Base-by-base conservation (phyloP, 2,888 invertebrate genomes). In the Agrotis segetum region DNA sequence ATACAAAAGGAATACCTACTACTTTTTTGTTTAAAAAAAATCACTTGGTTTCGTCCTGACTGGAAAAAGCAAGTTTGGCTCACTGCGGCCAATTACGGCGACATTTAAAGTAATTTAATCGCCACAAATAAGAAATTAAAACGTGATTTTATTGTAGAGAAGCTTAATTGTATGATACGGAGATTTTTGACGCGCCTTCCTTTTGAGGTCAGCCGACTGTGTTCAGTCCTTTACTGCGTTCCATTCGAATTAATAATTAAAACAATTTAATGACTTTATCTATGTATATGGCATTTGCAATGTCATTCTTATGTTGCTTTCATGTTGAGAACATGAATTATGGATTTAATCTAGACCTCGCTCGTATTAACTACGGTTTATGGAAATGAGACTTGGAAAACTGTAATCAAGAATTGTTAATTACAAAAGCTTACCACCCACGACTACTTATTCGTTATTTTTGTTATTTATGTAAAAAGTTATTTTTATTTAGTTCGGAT, bases 61-160 rank as follows among this genome's bases (percentile, higher is more conserved):
- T 72, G 77, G 77, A 71, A 67, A 67, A 69, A 65, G 77, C 78
- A 82, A 79, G 68, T 77, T 78, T 71, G 75, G 63, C 71, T 71
- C 84, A 81, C 84, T 80, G 80, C 65, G 71, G 79, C 91, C 93
- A 93, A 94, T 94, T 94, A 94, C 89, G 89, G 88, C 80, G 85
- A 90, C 90, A 85, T 90, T 93, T 86, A 89, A 88, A 88, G 90
- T 89, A 88, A 92, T 91, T 93, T 93, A 92, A 94, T 93, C 89
- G 85, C 85, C 86, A 85, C 85, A 89, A 90, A 91, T 90, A 92
- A 88, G 92, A 87, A 89, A 94, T 95, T 92, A 95, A 94, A 92
- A 88, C 77, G 88, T 87, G 79, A 91, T 90, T 95, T 96, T 95
- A 95, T 91, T 93, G 84, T 91, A 90, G 90, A 90, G 90, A 89